These are phyloP conservation scores for Siphamia tubifer DNA, from an alignment of 2,113 vertebrate species.

Conservation along the genomic window DNA sequence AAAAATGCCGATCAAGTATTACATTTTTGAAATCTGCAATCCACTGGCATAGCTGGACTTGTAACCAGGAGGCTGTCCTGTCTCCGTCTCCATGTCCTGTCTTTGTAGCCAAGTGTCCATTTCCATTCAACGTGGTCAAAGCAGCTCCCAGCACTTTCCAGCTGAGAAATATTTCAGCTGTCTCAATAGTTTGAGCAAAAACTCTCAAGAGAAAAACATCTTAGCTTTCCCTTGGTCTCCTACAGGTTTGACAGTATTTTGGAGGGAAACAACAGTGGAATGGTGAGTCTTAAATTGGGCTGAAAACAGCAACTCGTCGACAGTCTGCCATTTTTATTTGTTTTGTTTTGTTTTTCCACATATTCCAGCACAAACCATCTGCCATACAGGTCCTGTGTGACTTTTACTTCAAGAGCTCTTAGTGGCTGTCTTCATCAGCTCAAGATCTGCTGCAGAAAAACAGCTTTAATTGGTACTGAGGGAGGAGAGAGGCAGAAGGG, in stretches of 20 bases:
- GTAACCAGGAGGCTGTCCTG: conserved; percentile 58
- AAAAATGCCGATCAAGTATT: conserved; percentile 54
- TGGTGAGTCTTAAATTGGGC: conserved; percentile 53
- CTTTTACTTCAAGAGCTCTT: conserved; percentile 75
- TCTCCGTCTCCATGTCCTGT: conserved; percentile 30
- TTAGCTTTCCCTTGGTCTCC: conserved; percentile 20
- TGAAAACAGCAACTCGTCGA: conserved; percentile 57
- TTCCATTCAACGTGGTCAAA: conserved; percentile 56
- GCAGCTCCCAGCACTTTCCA: conserved; percentile 21
- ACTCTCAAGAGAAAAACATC: conserved; percentile 22
- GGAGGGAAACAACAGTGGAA: conserved; percentile 48
- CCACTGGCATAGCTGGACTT: conserved; percentile 38
- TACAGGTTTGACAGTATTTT: conserved; percentile 53
- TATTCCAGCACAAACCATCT: conserved; percentile 72
- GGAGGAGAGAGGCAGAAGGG: conserved; percentile 45
- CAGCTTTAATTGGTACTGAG: conserved; percentile 73
- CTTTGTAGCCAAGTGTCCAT: conserved; percentile 33
- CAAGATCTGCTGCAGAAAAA: conserved; percentile 68
- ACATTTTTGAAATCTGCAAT: conserved; percentile 55
- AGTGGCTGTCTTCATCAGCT: conserved; percentile 71
- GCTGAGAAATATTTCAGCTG: conserved; percentile 34
- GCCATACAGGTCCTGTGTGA: conserved; percentile 69
- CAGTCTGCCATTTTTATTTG: conserved; percentile 64
- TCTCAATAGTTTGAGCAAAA: conserved; percentile 35
- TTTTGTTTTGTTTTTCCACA: conserved; percentile 62